Percentiles rank a stretch among this genome's conserved stretches.
These are phyloP conservation scores for Stercorarius parasiticus DNA, from an alignment of 2,113 vertebrate species.

Conservation along the genomic window DNA sequence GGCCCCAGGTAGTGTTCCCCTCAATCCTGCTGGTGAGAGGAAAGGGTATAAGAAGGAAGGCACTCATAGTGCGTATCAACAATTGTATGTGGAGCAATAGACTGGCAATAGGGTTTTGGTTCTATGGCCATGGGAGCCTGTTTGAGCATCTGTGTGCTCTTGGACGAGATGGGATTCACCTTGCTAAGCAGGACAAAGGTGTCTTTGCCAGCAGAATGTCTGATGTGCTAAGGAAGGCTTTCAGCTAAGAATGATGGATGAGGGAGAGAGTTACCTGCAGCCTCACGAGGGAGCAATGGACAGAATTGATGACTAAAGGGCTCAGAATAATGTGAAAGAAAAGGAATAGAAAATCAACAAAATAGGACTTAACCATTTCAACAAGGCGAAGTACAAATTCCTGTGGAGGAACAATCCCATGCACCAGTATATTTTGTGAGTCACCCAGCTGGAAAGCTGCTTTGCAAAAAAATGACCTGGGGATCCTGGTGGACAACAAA, in stretches of 20 bases:
- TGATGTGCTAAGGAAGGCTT: neutral
- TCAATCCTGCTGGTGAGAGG: neutral
- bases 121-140: neutral
- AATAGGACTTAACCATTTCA: neutral
- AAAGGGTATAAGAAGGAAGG: neutral
- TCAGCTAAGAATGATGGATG: neutral
- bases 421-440: neutral
- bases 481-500: neutral
- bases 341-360: neutral
- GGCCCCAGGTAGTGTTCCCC: neutral
- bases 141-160: neutral
- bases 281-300: neutral
- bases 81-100: neutral
- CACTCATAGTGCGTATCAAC: fast-evolving
- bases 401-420: neutral
- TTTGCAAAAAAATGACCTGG: neutral
- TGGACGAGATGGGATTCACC: neutral
- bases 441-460: neutral
- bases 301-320: neutral
- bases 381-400: neutral
- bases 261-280: neutral
- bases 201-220: neutral
- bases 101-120: neutral
- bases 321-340: neutral
- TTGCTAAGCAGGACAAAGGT: neutral